A percentile compares a stretch with the other conserved stretches of the same genome.
Conservation (phyloP, 2,888 invertebrate species). For the Globia sparganii region DNA sequence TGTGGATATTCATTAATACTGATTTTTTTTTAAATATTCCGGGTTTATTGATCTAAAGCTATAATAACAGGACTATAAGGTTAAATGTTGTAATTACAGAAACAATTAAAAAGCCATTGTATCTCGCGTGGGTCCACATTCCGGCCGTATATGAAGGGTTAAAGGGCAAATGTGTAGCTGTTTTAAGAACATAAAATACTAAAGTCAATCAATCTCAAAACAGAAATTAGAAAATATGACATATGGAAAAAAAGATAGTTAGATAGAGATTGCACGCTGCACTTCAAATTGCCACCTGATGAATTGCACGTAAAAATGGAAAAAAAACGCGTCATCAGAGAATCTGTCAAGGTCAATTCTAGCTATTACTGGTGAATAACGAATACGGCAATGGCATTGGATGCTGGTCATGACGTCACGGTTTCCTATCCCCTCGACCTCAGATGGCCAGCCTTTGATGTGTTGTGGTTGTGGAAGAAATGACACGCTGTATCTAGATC, state of each 20-base stretch:
- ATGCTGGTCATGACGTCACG: conserved; percentile 70
- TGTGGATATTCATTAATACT: too few relatives aligned
- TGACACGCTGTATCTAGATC: conserved; percentile 84
- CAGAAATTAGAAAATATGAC: neutral
- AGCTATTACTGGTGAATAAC: conserved; percentile 55
- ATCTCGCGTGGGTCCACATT: neutral
- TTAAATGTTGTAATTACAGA: too few relatives aligned
- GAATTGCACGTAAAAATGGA: neutral
- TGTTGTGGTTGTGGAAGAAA: conserved; percentile 79
- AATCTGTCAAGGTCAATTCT: conserved; percentile 37
- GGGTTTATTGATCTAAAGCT: too few relatives aligned
- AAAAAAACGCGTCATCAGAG: conserved; percentile 5
- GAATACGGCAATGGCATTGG: conserved; percentile 54
- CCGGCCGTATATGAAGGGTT: neutral
- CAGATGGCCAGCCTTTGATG: conserved; percentile 78
- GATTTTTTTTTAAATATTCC: too few relatives aligned
- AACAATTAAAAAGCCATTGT: too few relatives aligned
- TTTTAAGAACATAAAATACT: neutral
- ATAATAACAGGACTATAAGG: too few relatives aligned
- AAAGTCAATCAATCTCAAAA: neutral
- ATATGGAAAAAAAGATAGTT: neutral
- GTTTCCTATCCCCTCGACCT: conserved; percentile 70
- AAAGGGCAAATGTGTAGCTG: neutral
- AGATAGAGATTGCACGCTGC: too few relatives aligned
- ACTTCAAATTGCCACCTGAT: neutral